Percentiles rank a stretch among this genome's conserved stretches.
These are phyloP conservation scores for Baronia brevicornis DNA, from an alignment of 2,888 invertebrate genomes.

Conservation along the genomic window DNA sequence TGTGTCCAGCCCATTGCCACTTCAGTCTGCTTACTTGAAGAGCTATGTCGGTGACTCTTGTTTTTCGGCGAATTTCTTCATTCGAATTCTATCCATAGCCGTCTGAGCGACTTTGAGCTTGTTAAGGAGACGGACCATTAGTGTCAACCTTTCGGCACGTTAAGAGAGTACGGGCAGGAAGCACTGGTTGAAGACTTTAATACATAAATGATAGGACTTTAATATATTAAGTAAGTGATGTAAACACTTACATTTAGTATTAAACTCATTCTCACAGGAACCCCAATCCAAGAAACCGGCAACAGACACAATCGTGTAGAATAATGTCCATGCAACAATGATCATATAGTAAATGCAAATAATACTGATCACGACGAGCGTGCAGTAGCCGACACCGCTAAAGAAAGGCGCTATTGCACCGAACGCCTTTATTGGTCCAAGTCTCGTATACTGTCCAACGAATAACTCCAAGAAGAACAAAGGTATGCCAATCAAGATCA, in stretches of 20 bases:
- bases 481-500: conserved; percentile 85
- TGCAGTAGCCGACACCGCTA: conserved; percentile 79
- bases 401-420: conserved; percentile 77
- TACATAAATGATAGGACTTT: too few species aligned
- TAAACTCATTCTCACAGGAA: conserved; percentile 78
- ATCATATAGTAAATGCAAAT: conserved; percentile 88
- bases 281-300: conserved; percentile 80
- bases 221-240: too few species aligned
- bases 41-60: too few species aligned
- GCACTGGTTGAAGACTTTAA: too few species aligned
- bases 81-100: too few species aligned
- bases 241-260: conserved; percentile 73
- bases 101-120: too few species aligned
- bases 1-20: too few species aligned
- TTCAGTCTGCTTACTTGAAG: too few species aligned
- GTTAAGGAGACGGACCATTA: too few species aligned
- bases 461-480: conserved; percentile 87
- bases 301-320: conserved; percentile 84
- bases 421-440: conserved; percentile 82
- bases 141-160: too few species aligned
- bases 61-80: too few species aligned
- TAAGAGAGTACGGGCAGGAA: too few species aligned
- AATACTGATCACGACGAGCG: conserved; percentile 81
- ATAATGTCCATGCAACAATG: conserved; percentile 85
- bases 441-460: conserved; percentile 85